Evolutionary conservation across 1,140 invertebrate genomes (phyloP), one percentile per base, ranked within the genome.

Genomic region (Lethocerus indicus): DNA sequence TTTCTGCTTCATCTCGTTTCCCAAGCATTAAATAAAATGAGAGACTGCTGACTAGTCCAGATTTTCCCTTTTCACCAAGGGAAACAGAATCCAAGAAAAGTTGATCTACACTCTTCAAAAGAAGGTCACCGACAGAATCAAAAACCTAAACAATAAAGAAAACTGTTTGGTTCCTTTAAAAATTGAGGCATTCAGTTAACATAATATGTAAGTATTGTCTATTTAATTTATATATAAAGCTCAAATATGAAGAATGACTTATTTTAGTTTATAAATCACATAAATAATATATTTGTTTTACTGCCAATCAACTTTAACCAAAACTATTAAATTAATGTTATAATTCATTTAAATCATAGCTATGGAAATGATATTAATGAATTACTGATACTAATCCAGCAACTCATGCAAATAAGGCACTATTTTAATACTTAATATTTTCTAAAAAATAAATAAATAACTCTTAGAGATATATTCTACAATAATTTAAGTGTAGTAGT

Each of bases 281-380:
- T 7, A 16, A 7, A 36, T 36, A 36, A 36, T 36, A 3, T 60
- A 48, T 50, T 68, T 70, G 52, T 70, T n/a, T n/a, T n/a, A n/a
- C n/a, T n/a, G n/a, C n/a, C n/a, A n/a, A n/a, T n/a, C n/a, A n/a
- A n/a, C n/a, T n/a, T n/a, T n/a, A n/a, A n/a, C n/a, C n/a, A n/a
- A n/a, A n/a, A n/a, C n/a, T n/a, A n/a, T n/a, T n/a, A n/a, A n/a
- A n/a, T n/a, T n/a, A n/a, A n/a, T n/a, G n/a, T n/a, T n/a, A n/a
- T n/a, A n/a, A n/a, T n/a, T n/a, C n/a, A n/a, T n/a, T n/a, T n/a
- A n/a, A n/a, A n/a, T n/a, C n/a, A n/a, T n/a, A n/a, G n/a, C n/a
- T n/a, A n/a, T n/a, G n/a, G n/a, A n/a, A n/a, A n/a, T n/a, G n/a
- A n/a, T n/a, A n/a, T n/a, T n/a, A n/a, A n/a, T n/a, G n/a, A n/a